Evolutionary conservation across 2,888 invertebrate species (phyloP), one percentile per base, ranked within the genome.

Genomic region (Timema cristinae): DNA sequence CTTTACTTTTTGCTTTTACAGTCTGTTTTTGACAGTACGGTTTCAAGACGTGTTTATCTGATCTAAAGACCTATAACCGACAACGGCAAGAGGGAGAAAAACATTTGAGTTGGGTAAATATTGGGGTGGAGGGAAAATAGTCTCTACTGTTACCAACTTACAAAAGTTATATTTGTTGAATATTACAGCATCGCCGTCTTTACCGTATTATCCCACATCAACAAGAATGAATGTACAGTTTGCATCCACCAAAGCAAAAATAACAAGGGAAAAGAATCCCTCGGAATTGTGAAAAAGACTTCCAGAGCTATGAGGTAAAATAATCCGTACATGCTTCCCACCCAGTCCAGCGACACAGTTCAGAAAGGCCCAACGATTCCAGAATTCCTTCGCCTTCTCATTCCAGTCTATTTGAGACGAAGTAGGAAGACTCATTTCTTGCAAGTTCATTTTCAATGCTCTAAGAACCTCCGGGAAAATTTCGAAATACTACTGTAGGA

Each of bases 231-330:
- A 68, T 69, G 32, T 50, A n/a, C 68, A 66, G 48, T 72, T 51
- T 10, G 66, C 69, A 69, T 51, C 63, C 7, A 69, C 66, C n/a
- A 72, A 9, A 49, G 66, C 66, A 63, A 72, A 52, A 11, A 69
- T 54, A 48, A 72, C 52, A 15, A 72, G 51, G 50, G 51, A 68
- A 47, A 51, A 50, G 11, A 63, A 69, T 15, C 48, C 50, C 50
- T 72, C 69, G 66, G 66, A 72, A 47, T 72, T 72, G n/a, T 49
- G 13, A 50, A 47, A 72, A 48, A 52, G 49, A 47, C 68, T 68
- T 16, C 69, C 72, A 13, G 50, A 50, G 13, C 11, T 66, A n/a
- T 49, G 32, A 7, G 72, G 69, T 8, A 50, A 13, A 16, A 32
- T 56, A 51, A 69, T 52, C 1, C 13, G 50, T 48, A 72, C 52